Base-by-base conservation (phyloP, 2,113 vertebrate genomes). In the Chaetodon auriga region DNA sequence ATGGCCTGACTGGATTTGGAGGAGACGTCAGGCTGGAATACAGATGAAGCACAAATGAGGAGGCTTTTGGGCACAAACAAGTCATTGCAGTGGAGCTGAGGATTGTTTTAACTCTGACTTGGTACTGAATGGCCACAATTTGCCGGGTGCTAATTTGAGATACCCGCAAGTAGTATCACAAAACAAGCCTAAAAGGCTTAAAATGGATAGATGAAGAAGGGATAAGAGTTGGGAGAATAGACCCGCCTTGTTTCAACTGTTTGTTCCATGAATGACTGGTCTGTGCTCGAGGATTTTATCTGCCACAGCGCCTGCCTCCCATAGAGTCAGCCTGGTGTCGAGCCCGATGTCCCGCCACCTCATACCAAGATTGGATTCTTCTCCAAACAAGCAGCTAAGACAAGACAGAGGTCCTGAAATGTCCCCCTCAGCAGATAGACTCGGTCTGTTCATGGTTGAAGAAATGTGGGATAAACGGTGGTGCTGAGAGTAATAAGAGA, bases 351-450 rank as follows among this genome's bases (percentile, higher is more conserved):
- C 30, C 36, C 1, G 43, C 61, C 23, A 21, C 62, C 57, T 83
- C 68, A 79, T 36, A 30, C 71, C 12, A 9, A 84, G 53, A 82
- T 84, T 66, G 66, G 61, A 86, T 87, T 89, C 48, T 53, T 72
- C 18, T 80, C n/a, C 57, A 68, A 85, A 75, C 83, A 71, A 75
- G 76, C 73, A 81, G 49, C 74, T 43, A 48, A 74, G 78, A 84
- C 80, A 82, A 88, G 76, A 83, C 55, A 1, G 19, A 51, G 36
- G 23, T 41, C 49, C 63, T 57, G 72, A 84, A 74, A 81, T 30
- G 57, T 18, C 64, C 80, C 68, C n/a, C 23, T 63, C 4, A 5
- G 78, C 45, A 49, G 68, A 62, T 14, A 71, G n/a, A 66, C 54
- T 58, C 11, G 0, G 80, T 69, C 82, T 68, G 78, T 68, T 68